Percentiles rank a stretch among this genome's conserved stretches.
Conservation (phyloP, 2,113 vertebrate species). For the Aix galericulata region DNA sequence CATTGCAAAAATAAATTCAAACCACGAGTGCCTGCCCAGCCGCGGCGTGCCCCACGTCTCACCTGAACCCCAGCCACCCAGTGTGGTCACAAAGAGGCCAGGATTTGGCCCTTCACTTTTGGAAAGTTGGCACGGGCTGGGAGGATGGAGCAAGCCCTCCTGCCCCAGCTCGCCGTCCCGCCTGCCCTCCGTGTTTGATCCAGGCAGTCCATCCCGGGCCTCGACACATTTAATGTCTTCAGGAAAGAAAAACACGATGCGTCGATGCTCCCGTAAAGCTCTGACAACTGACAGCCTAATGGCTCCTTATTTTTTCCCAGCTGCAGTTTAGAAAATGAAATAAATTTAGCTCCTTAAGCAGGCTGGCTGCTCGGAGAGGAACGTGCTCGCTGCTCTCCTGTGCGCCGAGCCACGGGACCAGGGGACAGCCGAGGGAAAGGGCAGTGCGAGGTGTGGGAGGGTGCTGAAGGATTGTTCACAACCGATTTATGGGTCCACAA, state of each 20-base stretch:
- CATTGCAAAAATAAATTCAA: not conserved
- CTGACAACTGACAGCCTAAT: constrained; percentile 68
- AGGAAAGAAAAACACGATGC: constrained; percentile 64
- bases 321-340: constrained; percentile 66
- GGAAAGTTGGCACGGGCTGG: not conserved
- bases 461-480: not conserved
- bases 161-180: not conserved
- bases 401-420: not conserved
- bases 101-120: not conserved
- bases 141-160: not conserved
- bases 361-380: not conserved
- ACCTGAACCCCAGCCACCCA: not conserved
- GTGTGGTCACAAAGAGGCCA: not conserved
- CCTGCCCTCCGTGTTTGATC: not conserved
- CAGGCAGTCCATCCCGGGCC: constrained; percentile 53
- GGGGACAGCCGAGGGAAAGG: not conserved
- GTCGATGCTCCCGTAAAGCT: constrained; percentile 58
- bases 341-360: constrained; percentile 64
- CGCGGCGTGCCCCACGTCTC: not conserved
- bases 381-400: not conserved
- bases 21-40: not conserved
- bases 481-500: not conserved
- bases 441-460: not conserved
- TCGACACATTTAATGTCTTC: constrained; percentile 56
- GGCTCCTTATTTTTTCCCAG: constrained; percentile 65